Base-by-base conservation (phyloP, 2,113 vertebrate species). In the Anguilla rostrata region DNA sequence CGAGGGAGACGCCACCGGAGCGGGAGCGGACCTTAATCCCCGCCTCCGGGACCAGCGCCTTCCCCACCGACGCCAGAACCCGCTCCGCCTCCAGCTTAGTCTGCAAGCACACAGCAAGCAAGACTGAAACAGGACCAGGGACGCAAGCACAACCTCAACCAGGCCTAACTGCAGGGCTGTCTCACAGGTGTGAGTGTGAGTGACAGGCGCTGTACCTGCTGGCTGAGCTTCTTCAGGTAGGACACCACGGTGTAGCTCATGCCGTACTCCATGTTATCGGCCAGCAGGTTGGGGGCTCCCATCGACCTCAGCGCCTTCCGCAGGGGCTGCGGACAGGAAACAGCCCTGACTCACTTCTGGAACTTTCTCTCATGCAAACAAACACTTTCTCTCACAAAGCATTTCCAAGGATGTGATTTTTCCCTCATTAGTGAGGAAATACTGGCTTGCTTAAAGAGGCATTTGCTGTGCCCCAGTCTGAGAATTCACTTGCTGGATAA, bases 201-300 rank as follows among this genome's bases (percentile, higher is more conserved):
- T 29, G 71, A 18, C 20, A 8, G 75, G 16, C 5, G 40, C 26
- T 57, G 63, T 95, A 99, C 98, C 98, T 99, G 98, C 86, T 99
- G 98, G 94, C 98, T 99, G 93, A 99, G 96, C 90, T 99, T 99
- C 94, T 99, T 99, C 94, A 99, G 96, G 95, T 99, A 99, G 89
- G 98, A 98, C 91, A 99, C 97, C 86, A 99, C 97, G 87, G 98
- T 99, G 95, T 99, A 99, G 93, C 98, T 99, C 92, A 99, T 96
- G 66, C 98, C 98, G 86, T 98, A 99, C 90, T 99, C 98, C 97
- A 99, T 96, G 94, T 97, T 98, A 91, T 99, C 98, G 20, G 98
- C 97, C 90, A 99, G 97, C 85, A 99, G 96, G 92, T 98, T 99
- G 11, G 98, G 98, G 1, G 97, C 97, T 91, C 98, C 98, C 98